Evolutionary conservation across 2,888 invertebrate genomes (phyloP).

Genomic region (Drosophila peninsularis): DNA sequence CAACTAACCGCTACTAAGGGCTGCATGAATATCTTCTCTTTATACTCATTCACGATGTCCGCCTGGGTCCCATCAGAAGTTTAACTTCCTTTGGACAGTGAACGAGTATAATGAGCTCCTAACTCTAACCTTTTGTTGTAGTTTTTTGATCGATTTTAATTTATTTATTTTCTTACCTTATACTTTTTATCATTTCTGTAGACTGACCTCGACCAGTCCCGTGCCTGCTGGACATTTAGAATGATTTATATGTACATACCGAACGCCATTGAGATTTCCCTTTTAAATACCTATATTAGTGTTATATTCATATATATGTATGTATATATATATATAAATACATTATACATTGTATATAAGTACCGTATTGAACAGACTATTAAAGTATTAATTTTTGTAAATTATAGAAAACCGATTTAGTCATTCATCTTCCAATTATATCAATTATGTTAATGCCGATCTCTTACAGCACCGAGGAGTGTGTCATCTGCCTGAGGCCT

Average conservation of each 20-base stretch:
- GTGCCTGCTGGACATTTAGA: conserved; percentile 80
- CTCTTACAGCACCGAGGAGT: conserved; percentile 82
- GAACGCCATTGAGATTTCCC: conserved; percentile 55
- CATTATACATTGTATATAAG: conserved; percentile 38
- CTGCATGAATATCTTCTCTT: conserved; percentile 38
- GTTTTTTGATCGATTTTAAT: conserved; percentile 27
- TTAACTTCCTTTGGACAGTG: not conserved
- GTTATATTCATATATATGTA: conserved; percentile 11
- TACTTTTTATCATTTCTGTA: conserved; percentile 65
- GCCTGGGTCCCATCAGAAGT: not conserved
- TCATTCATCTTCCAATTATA: not conserved
- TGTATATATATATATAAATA: conserved; percentile 24
- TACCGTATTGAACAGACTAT: conserved; percentile 39
- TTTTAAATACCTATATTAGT: conserved; percentile 25
- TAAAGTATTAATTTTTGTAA: conserved; percentile 65
- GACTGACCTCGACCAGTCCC: conserved; percentile 83
- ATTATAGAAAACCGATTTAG: not conserved
- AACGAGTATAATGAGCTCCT: conserved; percentile 2
- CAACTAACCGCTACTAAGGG: conserved; percentile 33
- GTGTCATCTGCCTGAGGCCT: conserved; percentile 80
- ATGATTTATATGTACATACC: conserved; percentile 52
- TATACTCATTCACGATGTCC: conserved; percentile 8
- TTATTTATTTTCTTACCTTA: conserved; percentile 37
- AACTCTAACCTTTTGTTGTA: conserved; percentile 10
- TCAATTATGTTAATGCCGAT: conserved; percentile 16